A percentile compares a stretch with the other conserved stretches of the same genome.
Evolutionary conservation across 2,113 vertebrate genomes (phyloP).

Genomic region (Theristicus caerulescens): DNA sequence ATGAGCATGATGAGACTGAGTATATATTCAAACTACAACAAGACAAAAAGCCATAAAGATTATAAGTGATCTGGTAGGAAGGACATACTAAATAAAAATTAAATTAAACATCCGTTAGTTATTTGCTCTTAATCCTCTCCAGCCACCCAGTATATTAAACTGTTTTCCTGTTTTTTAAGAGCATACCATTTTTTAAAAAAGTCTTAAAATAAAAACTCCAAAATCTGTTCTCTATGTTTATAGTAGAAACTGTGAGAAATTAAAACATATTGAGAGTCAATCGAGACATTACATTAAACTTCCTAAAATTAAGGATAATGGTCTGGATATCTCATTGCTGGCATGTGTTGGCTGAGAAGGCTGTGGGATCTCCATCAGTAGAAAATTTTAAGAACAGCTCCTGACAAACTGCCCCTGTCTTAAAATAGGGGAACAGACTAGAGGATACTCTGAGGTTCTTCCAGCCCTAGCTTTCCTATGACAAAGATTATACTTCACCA

Average conservation of each 20-base stretch:
- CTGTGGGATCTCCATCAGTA: fast-evolving
- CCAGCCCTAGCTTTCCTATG: background rate
- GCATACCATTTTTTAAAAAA: background rate
- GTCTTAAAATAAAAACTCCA: background rate
- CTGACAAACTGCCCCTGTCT: background rate
- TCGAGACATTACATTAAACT: background rate
- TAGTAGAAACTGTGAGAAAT: background rate
- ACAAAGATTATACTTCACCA: background rate
- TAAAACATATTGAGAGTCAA: background rate
- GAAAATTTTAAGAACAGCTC: background rate
- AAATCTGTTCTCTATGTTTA: background rate
- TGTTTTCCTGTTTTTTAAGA: background rate
- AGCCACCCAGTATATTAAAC: background rate
- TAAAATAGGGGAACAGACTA: background rate
- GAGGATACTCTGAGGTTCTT: background rate
- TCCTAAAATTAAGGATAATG: background rate
- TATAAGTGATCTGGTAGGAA: background rate
- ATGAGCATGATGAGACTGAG: background rate
- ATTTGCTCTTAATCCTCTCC: background rate
- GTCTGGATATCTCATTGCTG: background rate
- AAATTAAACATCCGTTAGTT: background rate
- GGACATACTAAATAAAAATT: background rate
- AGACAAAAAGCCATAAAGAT: background rate
- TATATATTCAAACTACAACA: background rate
- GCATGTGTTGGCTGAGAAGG: background rate